These are phyloP conservation scores for Babylonia areolata DNA, from an alignment of 1,140 invertebrate species.

Conservation along the genomic window DNA sequence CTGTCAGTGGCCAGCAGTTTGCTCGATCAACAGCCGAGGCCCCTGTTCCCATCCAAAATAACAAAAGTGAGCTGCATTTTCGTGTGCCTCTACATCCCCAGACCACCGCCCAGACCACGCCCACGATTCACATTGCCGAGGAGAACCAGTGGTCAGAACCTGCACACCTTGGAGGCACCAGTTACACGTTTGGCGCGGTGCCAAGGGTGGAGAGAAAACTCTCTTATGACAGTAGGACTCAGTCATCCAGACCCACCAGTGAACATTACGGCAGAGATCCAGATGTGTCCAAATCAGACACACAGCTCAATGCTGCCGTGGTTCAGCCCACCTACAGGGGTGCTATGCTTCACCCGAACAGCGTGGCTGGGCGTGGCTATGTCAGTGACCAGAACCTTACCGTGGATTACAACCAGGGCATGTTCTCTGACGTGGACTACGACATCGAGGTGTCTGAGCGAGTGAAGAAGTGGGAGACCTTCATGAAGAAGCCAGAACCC, in stretches of 20 bases:
- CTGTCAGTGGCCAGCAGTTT: slow-evolving; percentile 1
- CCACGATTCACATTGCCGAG: slow-evolving; percentile 40
- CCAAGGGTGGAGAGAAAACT: slow-evolving; percentile 43
- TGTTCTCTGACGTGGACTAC: slow-evolving; percentile 74
- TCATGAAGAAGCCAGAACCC: slow-evolving; percentile 55
- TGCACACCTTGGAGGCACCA: neutral
- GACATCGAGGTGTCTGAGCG: slow-evolving; percentile 71
- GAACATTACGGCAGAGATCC: slow-evolving; percentile 51
- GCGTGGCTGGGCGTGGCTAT: slow-evolving; percentile 31
- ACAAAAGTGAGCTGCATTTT: slow-evolving; percentile 42
- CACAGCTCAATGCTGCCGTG: slow-evolving; percentile 59
- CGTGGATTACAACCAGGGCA: slow-evolving; percentile 55
- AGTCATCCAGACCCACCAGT: slow-evolving; percentile 36
- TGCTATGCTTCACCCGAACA: slow-evolving; percentile 47
- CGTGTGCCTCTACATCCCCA: slow-evolving; percentile 41
- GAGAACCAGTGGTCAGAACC: slow-evolving; percentile 42
- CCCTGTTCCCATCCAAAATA: neutral
- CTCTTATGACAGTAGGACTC: slow-evolving; percentile 49
- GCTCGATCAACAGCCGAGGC: neutral
- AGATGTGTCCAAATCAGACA: slow-evolving; percentile 70
- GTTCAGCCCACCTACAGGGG: slow-evolving; percentile 33
- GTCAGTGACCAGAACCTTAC: slow-evolving; percentile 42
- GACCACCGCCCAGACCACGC: neutral
- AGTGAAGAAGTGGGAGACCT: slow-evolving; percentile 71
- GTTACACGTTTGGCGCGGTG: slow-evolving; percentile 8